Evolutionary conservation across 2,888 invertebrate genomes (phyloP).

Genomic region (Congeria kusceri): DNA sequence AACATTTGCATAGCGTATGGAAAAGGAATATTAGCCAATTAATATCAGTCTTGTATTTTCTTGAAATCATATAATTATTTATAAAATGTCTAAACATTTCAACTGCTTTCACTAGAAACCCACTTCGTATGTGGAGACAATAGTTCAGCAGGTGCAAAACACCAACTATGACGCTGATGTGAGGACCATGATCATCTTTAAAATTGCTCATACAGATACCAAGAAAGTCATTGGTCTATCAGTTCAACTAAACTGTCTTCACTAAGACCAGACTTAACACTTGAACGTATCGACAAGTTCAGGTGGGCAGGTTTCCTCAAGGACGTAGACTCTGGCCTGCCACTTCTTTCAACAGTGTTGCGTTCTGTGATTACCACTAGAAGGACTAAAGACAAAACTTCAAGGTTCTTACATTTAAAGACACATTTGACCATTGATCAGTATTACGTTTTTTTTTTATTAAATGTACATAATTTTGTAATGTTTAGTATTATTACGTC

Average conservation of each 20-base stretch:
- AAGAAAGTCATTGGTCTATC: too few species aligned
- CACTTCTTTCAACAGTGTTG: conserved; percentile 14
- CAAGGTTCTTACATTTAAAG: conserved; percentile 13
- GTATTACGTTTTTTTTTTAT: too few species aligned
- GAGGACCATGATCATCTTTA: neutral
- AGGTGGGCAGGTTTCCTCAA: neutral
- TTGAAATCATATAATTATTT: too few species aligned
- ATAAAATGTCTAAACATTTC: too few species aligned
- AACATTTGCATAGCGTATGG: too few species aligned
- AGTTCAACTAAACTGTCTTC: conserved; percentile 9
- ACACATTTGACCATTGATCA: too few species aligned
- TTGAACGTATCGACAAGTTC: conserved; percentile 17
- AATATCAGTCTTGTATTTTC: too few species aligned
- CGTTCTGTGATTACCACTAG: neutral
- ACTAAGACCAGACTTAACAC: conserved; percentile 16
- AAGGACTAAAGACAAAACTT: conserved; percentile 13
- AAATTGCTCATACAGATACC: neutral
- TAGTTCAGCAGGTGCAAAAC: neutral
- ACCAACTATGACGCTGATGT: conserved; percentile 5
- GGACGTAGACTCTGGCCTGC: conserved; percentile 10
- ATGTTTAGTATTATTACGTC: conserved; percentile 1
- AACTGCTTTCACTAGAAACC: neutral
- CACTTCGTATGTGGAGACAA: conserved; percentile 5
- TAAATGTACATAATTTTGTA: too few species aligned
- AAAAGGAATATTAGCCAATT: too few species aligned